Conservation (phyloP, 30 jellyfish, hydroid and myxozoan species). For the Mastigias papua region DNA sequence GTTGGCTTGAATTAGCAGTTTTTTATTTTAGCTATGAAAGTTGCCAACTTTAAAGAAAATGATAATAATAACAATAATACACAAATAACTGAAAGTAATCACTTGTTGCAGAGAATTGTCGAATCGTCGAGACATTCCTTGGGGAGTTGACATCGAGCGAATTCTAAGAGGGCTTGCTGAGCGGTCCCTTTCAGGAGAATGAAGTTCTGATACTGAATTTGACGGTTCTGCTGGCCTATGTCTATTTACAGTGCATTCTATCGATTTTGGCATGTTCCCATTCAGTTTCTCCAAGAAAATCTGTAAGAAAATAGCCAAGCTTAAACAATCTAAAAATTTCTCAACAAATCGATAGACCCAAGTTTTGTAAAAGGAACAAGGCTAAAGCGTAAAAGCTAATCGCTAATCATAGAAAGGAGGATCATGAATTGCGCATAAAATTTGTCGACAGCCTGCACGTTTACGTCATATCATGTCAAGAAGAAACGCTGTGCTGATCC, state of each 20-base stretch:
- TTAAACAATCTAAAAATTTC: too few species aligned
- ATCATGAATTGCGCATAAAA: too few species aligned
- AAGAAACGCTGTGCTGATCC: too few species aligned
- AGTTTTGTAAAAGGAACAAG: too few species aligned
- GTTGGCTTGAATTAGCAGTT: too few species aligned
- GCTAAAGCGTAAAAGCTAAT: too few species aligned
- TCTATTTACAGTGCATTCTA: conserved; percentile 29
- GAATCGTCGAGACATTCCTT: conserved; percentile 31
- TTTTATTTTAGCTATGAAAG: too few species aligned
- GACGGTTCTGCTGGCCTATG: conserved; percentile 49
- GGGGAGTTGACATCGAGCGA: conserved; percentile 63
- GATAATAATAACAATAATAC: background rate
- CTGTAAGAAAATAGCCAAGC: conserved; percentile 24
- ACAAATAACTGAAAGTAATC: too few species aligned
- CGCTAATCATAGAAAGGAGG: too few species aligned
- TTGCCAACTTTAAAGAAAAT: background rate
- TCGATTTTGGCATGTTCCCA: conserved; percentile 78
- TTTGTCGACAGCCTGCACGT: too few species aligned
- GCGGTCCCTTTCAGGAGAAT: conserved; percentile 31
- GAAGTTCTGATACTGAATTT: conserved; percentile 37
- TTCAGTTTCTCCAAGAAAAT: conserved; percentile 79
- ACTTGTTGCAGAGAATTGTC: conserved; percentile 51
- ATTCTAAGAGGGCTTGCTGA: conserved; percentile 62
- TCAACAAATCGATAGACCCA: too few species aligned
- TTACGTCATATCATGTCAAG: too few species aligned